These are phyloP conservation scores for Bombycilla garrulus DNA, from an alignment of 2,113 vertebrate species.

Conservation along the genomic window DNA sequence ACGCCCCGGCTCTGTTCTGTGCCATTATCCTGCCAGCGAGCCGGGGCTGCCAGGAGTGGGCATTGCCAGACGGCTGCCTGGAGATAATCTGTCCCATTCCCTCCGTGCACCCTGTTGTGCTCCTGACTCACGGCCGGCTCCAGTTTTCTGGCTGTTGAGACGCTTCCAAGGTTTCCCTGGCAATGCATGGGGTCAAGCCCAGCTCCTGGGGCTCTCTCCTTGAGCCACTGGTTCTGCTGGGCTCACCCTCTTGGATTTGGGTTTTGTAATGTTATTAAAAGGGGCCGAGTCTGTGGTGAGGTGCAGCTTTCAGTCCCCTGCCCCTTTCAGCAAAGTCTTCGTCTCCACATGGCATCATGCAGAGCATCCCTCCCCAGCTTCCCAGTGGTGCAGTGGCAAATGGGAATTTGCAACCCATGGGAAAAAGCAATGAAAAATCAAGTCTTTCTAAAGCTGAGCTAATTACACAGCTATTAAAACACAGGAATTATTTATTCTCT, in stretches of 20 bases:
- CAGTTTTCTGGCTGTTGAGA: neutral
- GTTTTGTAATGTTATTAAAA: neutral
- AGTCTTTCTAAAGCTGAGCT: neutral
- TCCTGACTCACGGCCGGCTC: neutral
- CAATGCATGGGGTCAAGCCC: neutral
- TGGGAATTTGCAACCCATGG: neutral
- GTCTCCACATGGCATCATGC: fast-evolving
- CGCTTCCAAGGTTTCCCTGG: conserved; percentile 12
- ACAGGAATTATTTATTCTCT: neutral
- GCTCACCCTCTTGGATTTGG: neutral
- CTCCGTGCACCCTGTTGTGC: neutral
- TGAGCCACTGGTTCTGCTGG: neutral
- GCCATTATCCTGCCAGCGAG: neutral
- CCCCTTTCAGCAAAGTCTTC: neutral
- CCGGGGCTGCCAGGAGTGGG: neutral
- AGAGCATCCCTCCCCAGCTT: neutral
- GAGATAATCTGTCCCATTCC: conserved; percentile 39
- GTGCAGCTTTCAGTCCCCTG: neutral
- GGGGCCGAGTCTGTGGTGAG: neutral
- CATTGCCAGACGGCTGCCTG: conserved; percentile 40
- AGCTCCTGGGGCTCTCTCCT: neutral
- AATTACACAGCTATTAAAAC: conserved; percentile 8
- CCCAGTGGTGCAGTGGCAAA: neutral
- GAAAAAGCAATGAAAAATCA: neutral
- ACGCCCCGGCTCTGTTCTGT: neutral